Conservation (phyloP, 2,888 invertebrate species). For the Tryphoninae sp. region DNA sequence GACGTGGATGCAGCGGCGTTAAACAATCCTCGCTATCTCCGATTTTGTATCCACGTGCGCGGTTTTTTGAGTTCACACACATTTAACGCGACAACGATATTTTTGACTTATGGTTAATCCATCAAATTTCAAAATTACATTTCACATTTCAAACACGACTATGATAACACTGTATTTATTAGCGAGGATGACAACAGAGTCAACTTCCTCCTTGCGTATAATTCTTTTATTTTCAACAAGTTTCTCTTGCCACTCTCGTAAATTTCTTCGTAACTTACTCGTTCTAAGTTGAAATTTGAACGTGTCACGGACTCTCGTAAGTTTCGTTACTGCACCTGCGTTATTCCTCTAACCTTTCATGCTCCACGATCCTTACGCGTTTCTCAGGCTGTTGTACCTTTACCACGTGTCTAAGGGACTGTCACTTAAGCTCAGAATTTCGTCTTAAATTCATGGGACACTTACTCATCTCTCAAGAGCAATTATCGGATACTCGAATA, state of each 20-base stretch:
- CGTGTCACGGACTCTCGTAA: conserved; percentile 1
- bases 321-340: conserved; percentile 11
- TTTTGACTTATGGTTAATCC: neutral
- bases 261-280: neutral
- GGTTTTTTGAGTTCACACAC: neutral
- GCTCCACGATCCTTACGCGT: neutral
- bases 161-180: neutral
- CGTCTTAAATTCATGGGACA: neutral
- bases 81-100: neutral
- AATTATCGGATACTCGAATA: neutral
- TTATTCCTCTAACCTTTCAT: conserved; percentile 5
- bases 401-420: neutral
- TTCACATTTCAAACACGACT: neutral
- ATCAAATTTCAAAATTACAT: neutral
- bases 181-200: neutral
- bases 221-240: conserved; percentile 4
- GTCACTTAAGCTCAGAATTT: neutral
- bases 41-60: neutral
- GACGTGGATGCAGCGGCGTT: conserved; percentile 2
- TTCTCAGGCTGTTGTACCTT: neutral
- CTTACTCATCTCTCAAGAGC: neutral
- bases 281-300: neutral
- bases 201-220: neutral
- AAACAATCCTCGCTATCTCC: neutral
- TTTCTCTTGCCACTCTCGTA: conserved; percentile 12